These are phyloP conservation scores for Sitta carolinensis DNA, from an alignment of 2,797 vertebrate genomes.

Conservation along the genomic window DNA sequence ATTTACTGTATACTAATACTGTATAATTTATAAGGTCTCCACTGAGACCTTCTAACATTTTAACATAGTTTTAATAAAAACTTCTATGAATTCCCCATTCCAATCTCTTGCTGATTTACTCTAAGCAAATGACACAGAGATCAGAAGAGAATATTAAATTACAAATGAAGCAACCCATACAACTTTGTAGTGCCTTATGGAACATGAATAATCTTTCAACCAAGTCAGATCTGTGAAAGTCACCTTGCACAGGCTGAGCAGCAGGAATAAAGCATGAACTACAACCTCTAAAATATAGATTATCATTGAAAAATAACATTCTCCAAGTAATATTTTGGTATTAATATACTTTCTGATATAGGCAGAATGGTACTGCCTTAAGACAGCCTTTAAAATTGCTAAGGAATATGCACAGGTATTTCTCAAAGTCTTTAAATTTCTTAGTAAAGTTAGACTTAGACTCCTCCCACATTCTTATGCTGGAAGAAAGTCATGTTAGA, in stretches of 20 bases:
- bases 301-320: background rate
- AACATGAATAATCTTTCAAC: constrained; percentile 16
- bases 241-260: background rate
- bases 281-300: background rate
- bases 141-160: constrained; percentile 64
- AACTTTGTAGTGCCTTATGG: constrained; percentile 29
- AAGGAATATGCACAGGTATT: background rate
- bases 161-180: constrained; percentile 18
- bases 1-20: background rate
- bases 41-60: constrained; percentile 11
- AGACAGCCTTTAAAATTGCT: background rate
- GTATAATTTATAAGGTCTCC: constrained; percentile 14
- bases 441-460: background rate
- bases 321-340: background rate
- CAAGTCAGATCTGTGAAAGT: constrained; percentile 8
- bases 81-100: background rate
- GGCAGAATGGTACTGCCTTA: background rate
- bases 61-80: constrained; percentile 57
- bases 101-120: constrained; percentile 63
- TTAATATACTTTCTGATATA: background rate
- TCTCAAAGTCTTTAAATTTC: background rate
- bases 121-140: constrained; percentile 37
- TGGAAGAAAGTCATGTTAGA: background rate
- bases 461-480: background rate
- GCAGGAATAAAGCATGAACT: background rate